Conservation (phyloP, 2,113 vertebrate species). For the Chaenogobius annularis region DNA sequence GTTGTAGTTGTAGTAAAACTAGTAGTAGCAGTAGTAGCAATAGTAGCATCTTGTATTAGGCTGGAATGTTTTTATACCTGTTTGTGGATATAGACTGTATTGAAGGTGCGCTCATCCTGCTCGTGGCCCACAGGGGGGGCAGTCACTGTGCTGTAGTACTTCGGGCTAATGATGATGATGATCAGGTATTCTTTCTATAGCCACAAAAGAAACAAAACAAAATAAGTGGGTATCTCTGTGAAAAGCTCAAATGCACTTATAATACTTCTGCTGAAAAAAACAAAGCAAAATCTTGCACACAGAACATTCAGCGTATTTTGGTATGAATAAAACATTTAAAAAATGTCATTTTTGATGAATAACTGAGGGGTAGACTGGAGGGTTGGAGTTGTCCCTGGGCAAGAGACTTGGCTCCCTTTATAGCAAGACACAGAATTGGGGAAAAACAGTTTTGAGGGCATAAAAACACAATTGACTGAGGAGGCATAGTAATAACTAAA, state of each 20-base stretch:
- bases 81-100: constrained; percentile 82
- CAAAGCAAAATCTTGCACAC: neutral
- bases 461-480: too few species aligned
- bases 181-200: constrained; percentile 81
- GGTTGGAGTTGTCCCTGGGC: too few species aligned
- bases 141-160: constrained; percentile 79
- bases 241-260: neutral
- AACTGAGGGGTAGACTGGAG: too few species aligned
- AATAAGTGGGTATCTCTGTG: neutral
- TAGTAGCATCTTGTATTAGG: neutral
- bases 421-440: too few species aligned
- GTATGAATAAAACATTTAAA: neutral
- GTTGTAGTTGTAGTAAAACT: neutral
- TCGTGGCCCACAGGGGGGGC: constrained; percentile 57
- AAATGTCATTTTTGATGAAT: neutral
- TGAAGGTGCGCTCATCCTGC: constrained; percentile 78
- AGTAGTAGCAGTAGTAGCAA: neutral
- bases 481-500: too few species aligned
- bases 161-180: constrained; percentile 83
- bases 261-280: neutral
- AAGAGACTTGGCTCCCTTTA: too few species aligned
- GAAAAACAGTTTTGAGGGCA: too few species aligned
- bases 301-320: neutral
- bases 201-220: neutral
- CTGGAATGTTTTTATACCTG: constrained; percentile 42